phyloP scores from a whole-genome alignment of 2,888 invertebrate genomes.

The Pristionchus exspectatus region DNA sequence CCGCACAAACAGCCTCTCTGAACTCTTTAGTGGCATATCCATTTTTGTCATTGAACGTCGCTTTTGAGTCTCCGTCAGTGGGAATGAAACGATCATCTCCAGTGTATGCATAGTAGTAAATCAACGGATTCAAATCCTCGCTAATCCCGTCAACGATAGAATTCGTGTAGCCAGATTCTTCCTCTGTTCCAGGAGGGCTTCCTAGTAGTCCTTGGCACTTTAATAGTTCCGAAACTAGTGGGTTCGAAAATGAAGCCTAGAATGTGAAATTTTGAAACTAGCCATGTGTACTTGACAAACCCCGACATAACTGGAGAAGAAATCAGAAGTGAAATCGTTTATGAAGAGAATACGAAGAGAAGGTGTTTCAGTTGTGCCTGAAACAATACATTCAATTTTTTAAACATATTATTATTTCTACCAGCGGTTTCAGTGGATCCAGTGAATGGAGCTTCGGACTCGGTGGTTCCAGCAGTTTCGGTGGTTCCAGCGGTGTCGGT shows the following conservation, averaged over 20 bases:
- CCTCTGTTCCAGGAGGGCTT: background rate
- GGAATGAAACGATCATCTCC: no score
- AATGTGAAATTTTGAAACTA: no score
- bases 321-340: background rate
- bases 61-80: no score
- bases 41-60: no score
- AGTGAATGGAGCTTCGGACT: background rate
- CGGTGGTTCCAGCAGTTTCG: background rate
- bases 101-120: background rate
- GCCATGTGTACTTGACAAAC: background rate
- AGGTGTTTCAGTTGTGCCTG: background rate
- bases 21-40: no score
- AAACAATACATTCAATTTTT: background rate
- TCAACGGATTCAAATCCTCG: background rate
- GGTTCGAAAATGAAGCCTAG: no score
- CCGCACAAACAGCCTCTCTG: no score
- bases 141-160: background rate
- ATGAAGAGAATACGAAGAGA: background rate
- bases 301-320: background rate
- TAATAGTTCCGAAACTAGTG: no score
- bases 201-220: background rate
- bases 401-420: no score
- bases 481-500: background rate
- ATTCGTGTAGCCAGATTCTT: background rate
- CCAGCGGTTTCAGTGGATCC: background rate